Conservation (phyloP, 2,888 invertebrate genomes). For the Eupithecia tripunctaria region DNA sequence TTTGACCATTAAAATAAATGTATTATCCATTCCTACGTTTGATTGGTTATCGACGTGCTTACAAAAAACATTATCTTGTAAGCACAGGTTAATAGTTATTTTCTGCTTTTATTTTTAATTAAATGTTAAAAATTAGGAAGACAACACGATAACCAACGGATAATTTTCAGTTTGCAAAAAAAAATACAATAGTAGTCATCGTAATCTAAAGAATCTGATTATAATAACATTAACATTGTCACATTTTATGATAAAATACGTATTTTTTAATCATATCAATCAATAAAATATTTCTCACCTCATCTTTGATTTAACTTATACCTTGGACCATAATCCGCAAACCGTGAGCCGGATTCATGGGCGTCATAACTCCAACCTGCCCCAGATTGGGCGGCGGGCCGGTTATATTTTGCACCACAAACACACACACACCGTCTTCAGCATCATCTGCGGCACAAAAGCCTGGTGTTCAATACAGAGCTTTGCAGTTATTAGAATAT, state of each 20-base stretch:
- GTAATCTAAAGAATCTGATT: not conserved
- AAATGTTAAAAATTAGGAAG: not conserved
- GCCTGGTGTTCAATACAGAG: not conserved
- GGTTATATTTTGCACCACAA: constrained; percentile 55
- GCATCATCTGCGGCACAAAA: constrained; percentile 18
- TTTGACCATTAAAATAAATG: not conserved
- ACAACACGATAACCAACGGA: not conserved
- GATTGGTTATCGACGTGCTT: not conserved
- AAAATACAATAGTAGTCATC: not conserved
- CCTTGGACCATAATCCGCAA: constrained; percentile 47
- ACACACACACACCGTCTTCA: constrained; percentile 30
- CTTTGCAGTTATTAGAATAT: not conserved
- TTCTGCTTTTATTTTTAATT: not conserved
- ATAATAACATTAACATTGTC: not conserved
- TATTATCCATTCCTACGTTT: too few species aligned
- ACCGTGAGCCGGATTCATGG: constrained; percentile 61
- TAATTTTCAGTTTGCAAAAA: not conserved
- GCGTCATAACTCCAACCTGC: constrained; percentile 69
- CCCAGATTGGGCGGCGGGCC: constrained; percentile 66
- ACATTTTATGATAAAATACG: too few species aligned
- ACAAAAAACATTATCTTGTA: not conserved
- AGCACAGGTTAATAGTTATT: not conserved
- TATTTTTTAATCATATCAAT: too few species aligned
- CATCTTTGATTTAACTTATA: constrained; percentile 12
- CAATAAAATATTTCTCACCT: not conserved